Conservation (phyloP, 2,113 vertebrate genomes). For the Corythornis cristatus region DNA sequence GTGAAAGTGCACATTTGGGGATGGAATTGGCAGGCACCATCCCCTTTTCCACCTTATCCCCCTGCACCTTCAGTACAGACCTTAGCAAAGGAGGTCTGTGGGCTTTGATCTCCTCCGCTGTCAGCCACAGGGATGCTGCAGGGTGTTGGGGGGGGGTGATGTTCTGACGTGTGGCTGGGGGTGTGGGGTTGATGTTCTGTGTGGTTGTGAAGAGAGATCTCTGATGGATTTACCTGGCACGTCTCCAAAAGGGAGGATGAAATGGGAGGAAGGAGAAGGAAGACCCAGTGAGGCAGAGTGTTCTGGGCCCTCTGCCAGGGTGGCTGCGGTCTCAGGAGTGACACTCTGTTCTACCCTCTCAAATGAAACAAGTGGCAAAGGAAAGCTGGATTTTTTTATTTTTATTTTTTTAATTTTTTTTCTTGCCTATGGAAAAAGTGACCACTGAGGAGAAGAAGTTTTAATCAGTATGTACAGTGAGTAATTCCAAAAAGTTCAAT, state of each 20-base stretch:
- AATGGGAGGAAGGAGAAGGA: neutral
- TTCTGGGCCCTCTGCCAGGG: neutral
- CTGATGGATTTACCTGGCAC: neutral
- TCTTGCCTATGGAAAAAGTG: neutral
- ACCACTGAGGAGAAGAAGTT: neutral
- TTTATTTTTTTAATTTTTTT: too few relatives aligned
- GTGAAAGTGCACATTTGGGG: neutral
- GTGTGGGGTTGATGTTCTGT: neutral
- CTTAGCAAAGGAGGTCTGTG: neutral
- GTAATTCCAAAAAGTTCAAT: neutral
- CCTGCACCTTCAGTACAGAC: neutral
- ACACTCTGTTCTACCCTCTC: neutral
- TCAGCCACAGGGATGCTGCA: neutral
- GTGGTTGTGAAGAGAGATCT: neutral
- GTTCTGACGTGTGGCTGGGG: neutral
- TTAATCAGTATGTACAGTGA: neutral
- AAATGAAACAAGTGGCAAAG: neutral
- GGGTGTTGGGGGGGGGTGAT: neutral
- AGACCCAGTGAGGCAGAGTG: neutral
- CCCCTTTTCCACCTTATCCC: neutral
- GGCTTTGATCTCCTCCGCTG: rapidly evolving
- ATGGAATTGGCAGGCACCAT: neutral
- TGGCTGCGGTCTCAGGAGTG: rapidly evolving
- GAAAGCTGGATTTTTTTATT: neutral
- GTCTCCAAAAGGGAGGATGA: neutral